Base-by-base conservation (phyloP, 2,113 vertebrate species). In the Mesembrinibis cayennensis region DNA sequence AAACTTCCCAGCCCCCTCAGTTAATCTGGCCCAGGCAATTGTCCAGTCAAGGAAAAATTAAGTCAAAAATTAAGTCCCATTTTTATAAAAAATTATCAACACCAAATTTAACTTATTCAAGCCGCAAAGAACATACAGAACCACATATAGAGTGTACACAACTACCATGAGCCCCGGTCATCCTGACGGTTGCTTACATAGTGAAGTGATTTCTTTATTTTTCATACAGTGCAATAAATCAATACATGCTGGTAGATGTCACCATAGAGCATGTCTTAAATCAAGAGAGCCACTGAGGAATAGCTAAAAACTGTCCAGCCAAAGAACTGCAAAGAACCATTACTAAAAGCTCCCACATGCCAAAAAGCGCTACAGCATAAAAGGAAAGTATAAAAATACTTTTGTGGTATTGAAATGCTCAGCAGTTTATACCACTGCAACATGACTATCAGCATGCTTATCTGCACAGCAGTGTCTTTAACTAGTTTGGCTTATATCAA, bases 371-470 rank as follows among this genome's bases (percentile, higher is more conserved):
- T 70, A 45, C 22, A 79, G 27, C 1, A 0, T 59, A 86, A 87
- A 85, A 65, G 16, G 40, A 91, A 94, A 87, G 40, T 40, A 79
- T 21, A 89, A 97, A 92, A 87, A 58, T 69, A 93, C 27, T 77
- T 62, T 7, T 20, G 8, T 44, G 19, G 34, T 81, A 44, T 21
- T 61, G 38, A 80, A 89, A 91, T 2, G 10, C 16, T 71, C 65
- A 63, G 38, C 11, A 65, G 44, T 69, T 91, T 84, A 52, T 73
- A 69, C 30, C 53, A 45, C 47, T 73, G 36, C 29, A 94, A 91
- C 30, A 77, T 19, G 5, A 49, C 47, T 72, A 84, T 91, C 47
- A 88, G 55, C n/a, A n/a, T 2, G 32, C 32, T 70, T 50, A 83
- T 53, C 44, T 83, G 47, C 32, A 56, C 5, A 3, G 34, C 61